Conservation (phyloP, 2,113 vertebrate species). For the Ophthalmolycus amberensis region DNA sequence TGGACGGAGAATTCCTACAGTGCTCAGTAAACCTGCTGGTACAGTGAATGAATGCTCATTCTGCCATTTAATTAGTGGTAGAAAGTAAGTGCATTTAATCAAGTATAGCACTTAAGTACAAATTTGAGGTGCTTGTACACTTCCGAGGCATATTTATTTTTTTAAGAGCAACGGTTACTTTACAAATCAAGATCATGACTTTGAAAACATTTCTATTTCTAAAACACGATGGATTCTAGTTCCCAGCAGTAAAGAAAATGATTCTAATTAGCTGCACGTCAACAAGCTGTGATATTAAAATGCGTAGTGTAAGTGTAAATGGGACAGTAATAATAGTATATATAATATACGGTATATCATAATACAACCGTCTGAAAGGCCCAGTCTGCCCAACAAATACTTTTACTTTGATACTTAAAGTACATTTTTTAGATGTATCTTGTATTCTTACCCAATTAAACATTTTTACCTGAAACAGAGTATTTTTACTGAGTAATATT, state of each 20-base stretch:
- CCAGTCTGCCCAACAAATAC: background rate
- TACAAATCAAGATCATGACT: background rate
- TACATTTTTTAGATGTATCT: background rate
- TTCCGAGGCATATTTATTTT: background rate
- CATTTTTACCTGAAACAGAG: background rate
- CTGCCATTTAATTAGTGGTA: background rate
- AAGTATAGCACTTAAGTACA: background rate
- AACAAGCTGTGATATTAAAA: background rate
- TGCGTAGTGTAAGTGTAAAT: background rate
- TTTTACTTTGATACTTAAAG: too few species aligned
- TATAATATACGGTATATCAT: background rate
- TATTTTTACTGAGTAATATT: background rate
- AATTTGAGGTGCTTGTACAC: background rate
- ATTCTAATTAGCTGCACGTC: background rate
- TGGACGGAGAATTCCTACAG: slow-evolving; percentile 27
- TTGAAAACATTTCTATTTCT: background rate
- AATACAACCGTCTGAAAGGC: background rate
- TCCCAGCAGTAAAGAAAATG: background rate
- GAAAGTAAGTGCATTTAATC: background rate
- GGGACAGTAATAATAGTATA: background rate
- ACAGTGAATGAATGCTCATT: background rate
- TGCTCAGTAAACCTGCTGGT: background rate
- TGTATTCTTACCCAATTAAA: background rate
- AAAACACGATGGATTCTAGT: background rate
- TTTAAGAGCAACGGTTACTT: background rate